These are phyloP conservation scores for Crotophaga sulcirostris DNA, from an alignment of 2,113 vertebrate species.

Conservation along the genomic window DNA sequence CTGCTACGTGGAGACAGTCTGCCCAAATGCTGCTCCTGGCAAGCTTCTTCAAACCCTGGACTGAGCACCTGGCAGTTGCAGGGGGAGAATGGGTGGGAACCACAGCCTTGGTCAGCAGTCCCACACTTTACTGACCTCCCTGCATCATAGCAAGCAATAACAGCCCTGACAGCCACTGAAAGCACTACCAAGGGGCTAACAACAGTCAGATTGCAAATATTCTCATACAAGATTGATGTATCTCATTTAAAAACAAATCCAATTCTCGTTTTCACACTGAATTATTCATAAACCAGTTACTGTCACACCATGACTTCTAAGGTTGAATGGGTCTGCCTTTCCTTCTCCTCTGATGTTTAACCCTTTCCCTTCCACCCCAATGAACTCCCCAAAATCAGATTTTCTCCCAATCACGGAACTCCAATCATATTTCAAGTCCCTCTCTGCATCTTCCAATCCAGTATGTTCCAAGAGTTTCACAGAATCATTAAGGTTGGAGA, in stretches of 20 bases:
- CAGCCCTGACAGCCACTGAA: neutral
- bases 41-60: neutral
- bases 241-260: neutral
- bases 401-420: neutral
- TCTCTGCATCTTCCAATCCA: neutral
- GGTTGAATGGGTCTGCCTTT: neutral
- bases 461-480: rapidly evolving
- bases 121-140: too few species aligned
- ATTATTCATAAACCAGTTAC: neutral
- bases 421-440: neutral
- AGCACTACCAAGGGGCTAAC: neutral
- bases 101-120: too few species aligned
- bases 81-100: too few species aligned
- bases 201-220: neutral
- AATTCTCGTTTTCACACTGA: neutral
- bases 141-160: rapidly evolving
- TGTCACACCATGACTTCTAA: neutral
- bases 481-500: too few species aligned
- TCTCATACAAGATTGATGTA: neutral
- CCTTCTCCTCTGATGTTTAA: neutral
- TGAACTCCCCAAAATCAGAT: neutral
- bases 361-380: neutral
- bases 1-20: rapidly evolving
- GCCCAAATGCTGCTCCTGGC: neutral
- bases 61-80: too few species aligned